Base-by-base conservation (phyloP, 2,113 vertebrate species). In the Uria lomvia region DNA sequence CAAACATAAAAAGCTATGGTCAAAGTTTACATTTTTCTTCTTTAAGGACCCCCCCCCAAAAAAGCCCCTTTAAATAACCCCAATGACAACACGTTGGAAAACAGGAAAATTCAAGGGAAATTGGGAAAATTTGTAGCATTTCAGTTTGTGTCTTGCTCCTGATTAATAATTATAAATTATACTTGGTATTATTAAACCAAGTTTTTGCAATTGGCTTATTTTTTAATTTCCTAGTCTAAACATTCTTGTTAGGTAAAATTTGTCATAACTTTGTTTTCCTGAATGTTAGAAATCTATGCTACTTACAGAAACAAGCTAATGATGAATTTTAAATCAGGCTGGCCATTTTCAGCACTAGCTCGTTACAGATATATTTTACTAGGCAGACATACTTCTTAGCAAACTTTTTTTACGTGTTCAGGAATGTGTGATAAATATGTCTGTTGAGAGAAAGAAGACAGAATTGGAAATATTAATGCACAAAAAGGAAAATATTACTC, bases 11-110 rank as follows among this genome's bases (percentile, higher is more conserved):
- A 66, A 65, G 16, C 36, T 22, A 9, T 21, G 7, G 50, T 30
- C 34, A 58, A 76, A 66, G 3, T 52, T 65, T 45, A 18, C 12
- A 55, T 45, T 55, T 40, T 17, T 9, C 6, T 76, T 75, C 4
- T 50, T 60, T 38, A 49, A 42, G 8, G 5, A 47, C 20, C 8
- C 6, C 11, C 11, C 15, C 38, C 1, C 1, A 8, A 40, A 73
- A 17, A 12, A 42, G 9, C 1, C 8, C 4, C 15, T 20, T 86
- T 21, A 24, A 67, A 43, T 63, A 9, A 20, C 0, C 1, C 29
- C 11, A 42, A 62, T 42, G 5, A 43, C 27, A 43, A 6, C 3
- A 50, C 4, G n/a, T 63, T 30, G 15, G 11, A 82, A 90, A 75
- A 11, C 3, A 26, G 5, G 7, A 27, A 38, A 42, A 60, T 22